Evolutionary conservation across 2,888 invertebrate species (phyloP).

Genomic region (Aspidapion aeneum): DNA sequence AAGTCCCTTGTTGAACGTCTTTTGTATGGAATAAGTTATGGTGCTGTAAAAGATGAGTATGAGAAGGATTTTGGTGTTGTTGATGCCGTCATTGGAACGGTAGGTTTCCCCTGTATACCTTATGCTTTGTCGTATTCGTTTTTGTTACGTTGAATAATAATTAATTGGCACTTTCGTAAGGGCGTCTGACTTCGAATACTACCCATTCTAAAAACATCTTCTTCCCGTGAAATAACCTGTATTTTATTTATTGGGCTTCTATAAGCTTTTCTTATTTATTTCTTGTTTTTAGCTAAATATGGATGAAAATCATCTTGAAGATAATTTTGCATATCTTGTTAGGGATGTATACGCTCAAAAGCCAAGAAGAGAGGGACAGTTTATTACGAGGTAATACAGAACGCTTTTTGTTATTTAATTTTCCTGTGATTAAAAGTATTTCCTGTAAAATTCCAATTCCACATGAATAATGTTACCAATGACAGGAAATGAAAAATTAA

Average conservation of each 20-base stretch:
- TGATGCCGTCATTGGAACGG: conserved; percentile 66
- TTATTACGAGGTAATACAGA: conserved; percentile 69
- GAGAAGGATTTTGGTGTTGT: conserved; percentile 70
- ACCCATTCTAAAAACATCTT: too few relatives aligned
- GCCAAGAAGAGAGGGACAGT: conserved; percentile 66
- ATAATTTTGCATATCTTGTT: conserved; percentile 65
- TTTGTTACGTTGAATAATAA: too few relatives aligned
- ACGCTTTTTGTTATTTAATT: too few relatives aligned
- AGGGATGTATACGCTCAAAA: conserved; percentile 60
- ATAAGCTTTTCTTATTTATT: too few relatives aligned
- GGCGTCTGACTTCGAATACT: too few relatives aligned
- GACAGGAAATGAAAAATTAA: too few relatives aligned
- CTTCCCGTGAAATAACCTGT: too few relatives aligned
- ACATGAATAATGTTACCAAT: too few relatives aligned
- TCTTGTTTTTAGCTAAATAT: conserved; percentile 62
- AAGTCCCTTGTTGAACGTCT: conserved; percentile 60
- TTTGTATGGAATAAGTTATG: conserved; percentile 67
- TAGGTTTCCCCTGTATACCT: too few relatives aligned
- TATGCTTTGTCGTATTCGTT: conserved; percentile 30
- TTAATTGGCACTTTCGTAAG: not conserved
- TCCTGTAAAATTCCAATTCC: too few relatives aligned
- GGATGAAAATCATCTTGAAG: conserved; percentile 65
- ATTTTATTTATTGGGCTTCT: too few relatives aligned
- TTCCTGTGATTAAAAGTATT: too few relatives aligned
- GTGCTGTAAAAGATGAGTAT: conserved; percentile 60